Percentiles rank a stretch among this genome's conserved stretches.
These are phyloP conservation scores for Lasioglossum figueresi DNA, from an alignment of 2,888 invertebrate species.

Conservation along the genomic window DNA sequence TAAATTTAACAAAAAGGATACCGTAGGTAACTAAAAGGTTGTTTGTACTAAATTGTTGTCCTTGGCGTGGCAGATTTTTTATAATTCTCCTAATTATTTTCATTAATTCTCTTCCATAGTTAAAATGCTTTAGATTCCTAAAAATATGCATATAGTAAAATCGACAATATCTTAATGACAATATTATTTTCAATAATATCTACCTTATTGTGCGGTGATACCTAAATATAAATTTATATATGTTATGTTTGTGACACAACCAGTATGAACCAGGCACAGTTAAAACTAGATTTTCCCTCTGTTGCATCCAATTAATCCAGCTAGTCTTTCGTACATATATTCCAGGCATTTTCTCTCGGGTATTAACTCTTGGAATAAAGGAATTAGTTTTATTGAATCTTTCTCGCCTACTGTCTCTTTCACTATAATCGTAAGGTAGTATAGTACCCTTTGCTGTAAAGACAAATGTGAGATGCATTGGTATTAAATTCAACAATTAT, in stretches of 20 bases:
- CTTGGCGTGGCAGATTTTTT: constrained; percentile 78
- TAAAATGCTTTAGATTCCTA: constrained; percentile 74
- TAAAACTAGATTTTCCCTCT: constrained; percentile 74
- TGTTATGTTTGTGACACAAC: constrained; percentile 80
- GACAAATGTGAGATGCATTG: constrained; percentile 7
- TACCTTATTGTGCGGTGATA: constrained; percentile 78
- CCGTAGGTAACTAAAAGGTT: constrained; percentile 80
- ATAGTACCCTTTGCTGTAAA: constrained; percentile 81
- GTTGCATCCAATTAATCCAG: constrained; percentile 78
- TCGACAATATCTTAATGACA: not conserved
- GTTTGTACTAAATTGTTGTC: constrained; percentile 80
- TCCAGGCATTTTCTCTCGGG: constrained; percentile 83
- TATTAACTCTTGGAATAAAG: constrained; percentile 79
- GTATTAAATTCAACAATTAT: not conserved
- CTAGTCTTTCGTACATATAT: constrained; percentile 82
- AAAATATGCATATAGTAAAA: constrained; percentile 44
- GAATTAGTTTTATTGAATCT: constrained; percentile 77
- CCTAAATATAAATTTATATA: constrained; percentile 81
- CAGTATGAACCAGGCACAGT: constrained; percentile 82
- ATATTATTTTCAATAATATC: not conserved
- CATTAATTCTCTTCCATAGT: constrained; percentile 79
- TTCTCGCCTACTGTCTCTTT: constrained; percentile 74
- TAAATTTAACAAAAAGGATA: constrained; percentile 74
- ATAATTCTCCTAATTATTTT: constrained; percentile 80
- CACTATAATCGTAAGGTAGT: constrained; percentile 79